Evolutionary conservation across 2,113 vertebrate genomes (phyloP).

Genomic region (Empidonax alnorum): DNA sequence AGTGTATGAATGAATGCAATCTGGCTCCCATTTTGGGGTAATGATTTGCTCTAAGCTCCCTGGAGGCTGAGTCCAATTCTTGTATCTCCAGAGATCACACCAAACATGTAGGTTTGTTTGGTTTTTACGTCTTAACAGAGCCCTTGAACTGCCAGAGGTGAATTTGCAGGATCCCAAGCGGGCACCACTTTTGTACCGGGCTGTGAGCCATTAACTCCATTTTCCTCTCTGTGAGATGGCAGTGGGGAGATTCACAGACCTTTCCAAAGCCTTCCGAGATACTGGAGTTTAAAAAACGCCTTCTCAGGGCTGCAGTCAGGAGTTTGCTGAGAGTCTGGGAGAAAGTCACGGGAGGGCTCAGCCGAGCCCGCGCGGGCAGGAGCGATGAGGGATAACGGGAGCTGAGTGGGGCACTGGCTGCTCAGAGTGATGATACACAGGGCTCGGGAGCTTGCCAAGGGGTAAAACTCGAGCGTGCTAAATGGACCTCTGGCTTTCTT

Average conservation of each 20-base stretch:
- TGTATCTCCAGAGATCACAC: not conserved
- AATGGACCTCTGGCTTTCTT: conserved; percentile 25
- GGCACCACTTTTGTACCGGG: not conserved
- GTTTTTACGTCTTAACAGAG: not conserved
- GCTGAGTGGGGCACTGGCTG: not conserved
- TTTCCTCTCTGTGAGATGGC: not conserved
- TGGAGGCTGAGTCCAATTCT: not conserved
- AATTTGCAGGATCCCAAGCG: not conserved
- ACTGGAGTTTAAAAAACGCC: not conserved
- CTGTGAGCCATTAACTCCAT: not conserved
- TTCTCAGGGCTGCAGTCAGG: not conserved
- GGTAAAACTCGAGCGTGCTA: not conserved
- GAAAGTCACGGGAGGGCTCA: not conserved
- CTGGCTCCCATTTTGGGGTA: not conserved
- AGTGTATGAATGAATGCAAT: not conserved
- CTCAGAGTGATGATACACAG: not conserved
- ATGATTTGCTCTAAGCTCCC: not conserved
- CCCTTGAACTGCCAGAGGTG: not conserved
- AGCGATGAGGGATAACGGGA: not conserved
- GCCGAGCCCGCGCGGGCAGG: not conserved
- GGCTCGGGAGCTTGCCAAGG: not conserved
- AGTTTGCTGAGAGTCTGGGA: not conserved
- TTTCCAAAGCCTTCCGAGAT: not conserved
- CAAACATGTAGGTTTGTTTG: not conserved
- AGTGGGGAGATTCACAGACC: not conserved